A percentile compares a stretch with the other conserved stretches of the same genome.
These are phyloP conservation scores for Dascillus cervinus DNA, from an alignment of 2,888 invertebrate genomes.

Conservation along the genomic window DNA sequence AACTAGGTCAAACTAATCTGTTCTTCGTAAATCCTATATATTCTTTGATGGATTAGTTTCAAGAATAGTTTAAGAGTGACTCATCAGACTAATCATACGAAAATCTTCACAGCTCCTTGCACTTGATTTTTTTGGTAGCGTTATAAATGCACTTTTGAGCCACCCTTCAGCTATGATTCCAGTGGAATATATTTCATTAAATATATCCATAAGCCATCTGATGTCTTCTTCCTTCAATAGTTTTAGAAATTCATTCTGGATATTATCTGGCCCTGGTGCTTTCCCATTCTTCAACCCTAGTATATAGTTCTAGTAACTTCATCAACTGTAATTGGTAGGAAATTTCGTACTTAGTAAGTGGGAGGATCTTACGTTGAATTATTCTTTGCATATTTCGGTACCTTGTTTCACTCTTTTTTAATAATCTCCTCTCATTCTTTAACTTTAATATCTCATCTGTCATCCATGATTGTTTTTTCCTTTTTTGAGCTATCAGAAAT, in stretches of 20 bases:
- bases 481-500: slow-evolving; percentile 1
- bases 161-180: slow-evolving; percentile 4
- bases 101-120: slow-evolving; percentile 6
- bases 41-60: too few species aligned
- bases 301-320: too few species aligned
- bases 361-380: too few species aligned
- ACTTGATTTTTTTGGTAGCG: slow-evolving; percentile 4
- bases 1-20: slow-evolving; percentile 2
- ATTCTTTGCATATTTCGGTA: too few species aligned
- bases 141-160: slow-evolving; percentile 2
- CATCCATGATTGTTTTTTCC: slow-evolving; percentile 3
- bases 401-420: too few species aligned
- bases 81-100: slow-evolving; percentile 7
- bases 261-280: slow-evolving; percentile 3
- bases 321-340: too few species aligned
- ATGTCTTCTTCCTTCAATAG: background rate
- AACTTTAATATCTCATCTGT: slow-evolving; percentile 4
- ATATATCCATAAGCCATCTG: background rate
- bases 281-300: too few species aligned
- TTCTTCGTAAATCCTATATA: too few species aligned
- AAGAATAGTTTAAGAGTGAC: slow-evolving; percentile 1
- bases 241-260: slow-evolving; percentile 2
- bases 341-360: too few species aligned
- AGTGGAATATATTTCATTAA: slow-evolving; percentile 6
- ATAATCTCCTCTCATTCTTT: slow-evolving; percentile 1